Percentiles rank a stretch among this genome's conserved stretches.
phyloP scores from a whole-genome alignment of 2,888 invertebrate genomes.

The Pasiphila rectangulata region DNA sequence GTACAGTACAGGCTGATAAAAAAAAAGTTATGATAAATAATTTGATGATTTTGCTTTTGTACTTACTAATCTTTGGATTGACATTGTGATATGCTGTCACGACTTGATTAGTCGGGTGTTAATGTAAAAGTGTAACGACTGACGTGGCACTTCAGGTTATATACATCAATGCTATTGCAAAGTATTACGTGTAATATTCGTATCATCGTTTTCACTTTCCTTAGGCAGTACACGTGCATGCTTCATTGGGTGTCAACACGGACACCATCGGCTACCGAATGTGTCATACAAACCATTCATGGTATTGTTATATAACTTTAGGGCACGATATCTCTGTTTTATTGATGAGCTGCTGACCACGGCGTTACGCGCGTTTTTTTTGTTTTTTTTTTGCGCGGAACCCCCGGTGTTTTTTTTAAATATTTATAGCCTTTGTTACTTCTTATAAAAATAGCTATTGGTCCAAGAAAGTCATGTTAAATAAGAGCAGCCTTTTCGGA shows the following conservation, averaged over 20 bases:
- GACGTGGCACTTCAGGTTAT: conserved; percentile 68
- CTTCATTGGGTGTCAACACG: conserved; percentile 64
- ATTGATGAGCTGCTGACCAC: conserved; percentile 15
- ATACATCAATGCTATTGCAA: conserved; percentile 79
- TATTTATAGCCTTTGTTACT: too few relatives aligned
- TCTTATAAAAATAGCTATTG: too few relatives aligned
- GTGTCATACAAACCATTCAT: conserved; percentile 55
- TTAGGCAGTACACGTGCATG: conserved; percentile 69
- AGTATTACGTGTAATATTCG: conserved; percentile 67
- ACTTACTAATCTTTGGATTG: conserved; percentile 66
- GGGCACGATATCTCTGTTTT: conserved; percentile 9
- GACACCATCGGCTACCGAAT: conserved; percentile 64
- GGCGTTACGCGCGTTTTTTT: neutral
- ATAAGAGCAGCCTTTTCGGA: too few relatives aligned
- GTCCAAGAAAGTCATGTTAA: too few relatives aligned
- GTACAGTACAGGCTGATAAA: too few relatives aligned
- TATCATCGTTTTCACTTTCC: conserved; percentile 74
- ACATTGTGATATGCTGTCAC: conserved; percentile 56
- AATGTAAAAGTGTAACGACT: conserved; percentile 62
- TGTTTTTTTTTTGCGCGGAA: neutral
- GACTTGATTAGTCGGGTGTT: conserved; percentile 65
- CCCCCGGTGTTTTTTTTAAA: too few relatives aligned
- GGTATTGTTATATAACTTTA: conserved; percentile 63
- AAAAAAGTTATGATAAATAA: neutral
- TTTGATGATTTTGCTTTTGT: neutral